Base-by-base conservation (phyloP, 2,888 invertebrate genomes). In the Hoplodrina ambigua region DNA sequence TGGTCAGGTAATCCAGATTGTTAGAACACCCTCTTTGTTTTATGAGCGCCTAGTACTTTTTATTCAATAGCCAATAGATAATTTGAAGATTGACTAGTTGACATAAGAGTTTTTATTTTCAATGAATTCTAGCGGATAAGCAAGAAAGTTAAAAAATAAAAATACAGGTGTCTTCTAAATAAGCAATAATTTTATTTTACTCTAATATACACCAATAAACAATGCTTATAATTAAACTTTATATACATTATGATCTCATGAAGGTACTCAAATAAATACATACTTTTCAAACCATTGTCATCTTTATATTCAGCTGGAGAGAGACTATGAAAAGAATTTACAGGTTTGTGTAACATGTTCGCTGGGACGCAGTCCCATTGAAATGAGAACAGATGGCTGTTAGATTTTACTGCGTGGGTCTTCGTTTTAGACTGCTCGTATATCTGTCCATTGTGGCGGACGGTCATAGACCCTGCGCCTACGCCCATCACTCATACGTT, bases 191-290 rank as follows among this genome's bases (percentile, higher is more conserved):
- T 82, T 82, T 78, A 82, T 80, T 80, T 78, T 67, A 70, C 59
- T 82, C 65, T 80, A 82, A 56, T 83, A 81, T 78, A 81, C 78
- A 83, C 69, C 83, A 79, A 69, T 82, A 82, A 78, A 78, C 81
- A 82, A 63, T 63, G 59, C 64, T 77, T 80, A 80, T 71, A 81
- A 65, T 72, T 82, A 80, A 68, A 78, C 30, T 72, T 63, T 82
- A 82, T 82, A 80, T 82, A 82, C 82, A 82, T 64, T 70, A 78
- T 66, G 78, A 76, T 81, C 78, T 71, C 62, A 67, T 78, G 63
- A 60, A 56, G 65, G 64, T 68, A 75, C 46, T 71, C n/a, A 0
- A 78, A 66, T 59, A 80, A 57, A 71, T 53, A 65, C 46, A 65
- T 56, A 78, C 17, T 72, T 60, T 25, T 56, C 49, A 25, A 62